Evolutionary conservation across 2,113 vertebrate genomes (phyloP), one percentile per base, ranked within the genome.

Genomic region (Suricata suricatta): DNA sequence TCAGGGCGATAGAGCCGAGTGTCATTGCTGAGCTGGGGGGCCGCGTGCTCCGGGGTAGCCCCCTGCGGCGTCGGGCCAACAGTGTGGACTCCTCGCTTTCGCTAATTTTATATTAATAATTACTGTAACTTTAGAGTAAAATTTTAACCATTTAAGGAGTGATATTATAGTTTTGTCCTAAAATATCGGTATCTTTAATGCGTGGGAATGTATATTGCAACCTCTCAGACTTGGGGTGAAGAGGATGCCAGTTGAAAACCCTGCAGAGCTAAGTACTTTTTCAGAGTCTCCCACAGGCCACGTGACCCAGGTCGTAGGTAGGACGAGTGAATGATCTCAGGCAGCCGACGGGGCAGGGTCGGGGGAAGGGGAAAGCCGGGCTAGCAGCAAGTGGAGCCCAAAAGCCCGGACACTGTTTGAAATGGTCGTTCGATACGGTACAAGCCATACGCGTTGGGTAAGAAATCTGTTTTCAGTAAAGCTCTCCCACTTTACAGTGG

Each of bases 321-420:
- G 57, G 83, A 41, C 64, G 33, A 25, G 5, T 4, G 66, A 57
- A 11, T 57, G 0, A 12, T 33, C 16, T 11, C 25, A 31, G 60
- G 66, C 47, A 29, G 0, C 87, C 15, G 8, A 35, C 19, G 69
- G 63, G 38, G 31, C 10, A 2, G 35, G 84, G 31, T 63, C 5
- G 0, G 23, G 21, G 19, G 44, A 11, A 8, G 33, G 3, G 1
- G 57, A 52, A 41, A 13, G 35, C 19, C 82, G 76, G 82, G 27
- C 1, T 3, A 1, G 31, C 13, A 9, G 41, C 29, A 10, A 12
- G 64, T 13, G 9, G 27, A 2, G 21, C 54, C 10, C 2, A 35
- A 64, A 3, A 1, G 27, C 71, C 11, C 1, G 13, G 16, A 14
- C 0, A 29, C 1, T 1, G 2, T 25, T 33, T 3, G 7, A 14